These are phyloP conservation scores for Pseudomyrmex dendroicus DNA, from an alignment of 1,140 invertebrate genomes.

Conservation along the genomic window DNA sequence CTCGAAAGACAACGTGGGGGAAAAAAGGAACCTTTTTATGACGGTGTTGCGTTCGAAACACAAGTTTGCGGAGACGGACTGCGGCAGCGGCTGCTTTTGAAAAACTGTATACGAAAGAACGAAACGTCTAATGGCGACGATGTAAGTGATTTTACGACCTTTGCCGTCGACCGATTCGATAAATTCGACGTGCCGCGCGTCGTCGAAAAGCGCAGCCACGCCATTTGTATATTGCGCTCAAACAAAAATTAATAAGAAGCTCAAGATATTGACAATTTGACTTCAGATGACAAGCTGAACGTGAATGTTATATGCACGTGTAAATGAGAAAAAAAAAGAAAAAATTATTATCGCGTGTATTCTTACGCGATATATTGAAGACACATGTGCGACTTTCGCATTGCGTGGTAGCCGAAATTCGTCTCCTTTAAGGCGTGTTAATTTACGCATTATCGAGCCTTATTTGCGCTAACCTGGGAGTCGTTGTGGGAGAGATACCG, in stretches of 20 bases:
- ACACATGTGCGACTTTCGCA: neutral
- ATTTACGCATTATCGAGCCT: slow-evolving; percentile 79
- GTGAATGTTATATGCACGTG: neutral
- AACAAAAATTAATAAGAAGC: neutral
- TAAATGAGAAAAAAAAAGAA: neutral
- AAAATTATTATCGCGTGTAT: neutral
- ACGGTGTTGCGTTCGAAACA: slow-evolving; percentile 42
- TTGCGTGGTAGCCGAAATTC: slow-evolving; percentile 54
- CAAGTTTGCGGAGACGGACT: slow-evolving; percentile 68
- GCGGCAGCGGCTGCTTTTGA: slow-evolving; percentile 58
- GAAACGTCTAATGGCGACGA: slow-evolving; percentile 58
- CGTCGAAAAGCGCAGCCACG: neutral
- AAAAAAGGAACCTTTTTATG: slow-evolving; percentile 66
- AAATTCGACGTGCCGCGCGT: neutral
- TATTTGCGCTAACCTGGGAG: slow-evolving; percentile 48
- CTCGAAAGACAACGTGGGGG: slow-evolving; percentile 54
- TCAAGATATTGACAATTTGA: no score
- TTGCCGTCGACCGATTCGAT: slow-evolving; percentile 17
- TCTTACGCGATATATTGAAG: neutral
- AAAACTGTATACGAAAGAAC: slow-evolving; percentile 53
- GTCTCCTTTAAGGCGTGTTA: slow-evolving; percentile 77
- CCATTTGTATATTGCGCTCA: neutral
- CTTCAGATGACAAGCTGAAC: neutral
- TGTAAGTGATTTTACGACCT: slow-evolving; percentile 49
- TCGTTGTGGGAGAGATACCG: slow-evolving; percentile 47